These are phyloP conservation scores for Watsonalla binaria DNA, from an alignment of 2,888 invertebrate species.

Conservation along the genomic window DNA sequence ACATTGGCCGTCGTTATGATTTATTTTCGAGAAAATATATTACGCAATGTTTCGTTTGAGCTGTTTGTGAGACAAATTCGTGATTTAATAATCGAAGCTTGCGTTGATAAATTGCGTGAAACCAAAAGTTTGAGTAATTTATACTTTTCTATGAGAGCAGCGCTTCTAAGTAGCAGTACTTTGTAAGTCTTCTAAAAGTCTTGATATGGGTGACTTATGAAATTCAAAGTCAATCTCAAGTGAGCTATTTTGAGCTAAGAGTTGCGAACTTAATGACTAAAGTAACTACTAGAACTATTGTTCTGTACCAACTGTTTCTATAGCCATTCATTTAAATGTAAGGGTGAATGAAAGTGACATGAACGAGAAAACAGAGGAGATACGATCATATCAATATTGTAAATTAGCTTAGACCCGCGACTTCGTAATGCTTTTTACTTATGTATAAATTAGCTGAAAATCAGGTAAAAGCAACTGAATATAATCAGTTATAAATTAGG, in stretches of 20 bases:
- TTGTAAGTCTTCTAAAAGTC: slow-evolving; percentile 31
- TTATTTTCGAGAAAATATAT: slow-evolving; percentile 55
- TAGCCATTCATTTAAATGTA: not conserved
- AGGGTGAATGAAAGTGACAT: not conserved
- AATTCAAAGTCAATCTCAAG: slow-evolving; percentile 44
- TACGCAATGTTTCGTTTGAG: slow-evolving; percentile 25
- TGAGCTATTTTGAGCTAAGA: slow-evolving; percentile 33
- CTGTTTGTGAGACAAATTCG: slow-evolving; percentile 43
- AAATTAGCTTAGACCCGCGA: too few relatives aligned
- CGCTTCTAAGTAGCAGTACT: slow-evolving; percentile 8
- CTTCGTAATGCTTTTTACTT: too few relatives aligned
- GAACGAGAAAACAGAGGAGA: too few relatives aligned
- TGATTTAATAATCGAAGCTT: slow-evolving; percentile 30
- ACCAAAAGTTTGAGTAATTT: slow-evolving; percentile 16
- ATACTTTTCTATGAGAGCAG: slow-evolving; percentile 16
- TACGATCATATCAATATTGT: too few relatives aligned
- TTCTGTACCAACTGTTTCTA: slow-evolving; percentile 25
- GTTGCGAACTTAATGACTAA: slow-evolving; percentile 28
- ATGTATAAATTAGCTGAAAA: too few relatives aligned
- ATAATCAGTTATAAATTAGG: too few relatives aligned
- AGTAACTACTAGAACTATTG: slow-evolving; percentile 27
- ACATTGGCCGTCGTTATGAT: slow-evolving; percentile 55
- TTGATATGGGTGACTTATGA: slow-evolving; percentile 29
- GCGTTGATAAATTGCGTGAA: slow-evolving; percentile 30
- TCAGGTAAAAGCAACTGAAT: too few relatives aligned